These are phyloP conservation scores for Coenonympha glycerion DNA, from an alignment of 2,888 invertebrate species.

Conservation along the genomic window DNA sequence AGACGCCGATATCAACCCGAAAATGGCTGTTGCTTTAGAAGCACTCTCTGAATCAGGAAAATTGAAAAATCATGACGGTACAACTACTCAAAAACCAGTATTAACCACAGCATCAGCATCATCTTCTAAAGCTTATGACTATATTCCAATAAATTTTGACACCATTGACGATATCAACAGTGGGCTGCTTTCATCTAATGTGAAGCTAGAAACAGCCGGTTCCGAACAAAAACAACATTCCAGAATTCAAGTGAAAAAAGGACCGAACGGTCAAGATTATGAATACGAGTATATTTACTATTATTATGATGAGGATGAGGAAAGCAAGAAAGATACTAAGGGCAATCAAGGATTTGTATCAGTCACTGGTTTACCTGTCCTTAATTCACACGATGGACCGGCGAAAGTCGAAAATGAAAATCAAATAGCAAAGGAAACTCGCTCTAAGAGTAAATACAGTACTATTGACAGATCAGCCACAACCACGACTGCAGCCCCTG, in stretches of 20 bases:
- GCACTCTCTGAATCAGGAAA: slow-evolving; percentile 71
- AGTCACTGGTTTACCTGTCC: slow-evolving; percentile 42
- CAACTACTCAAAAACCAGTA: slow-evolving; percentile 75
- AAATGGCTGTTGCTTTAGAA: slow-evolving; percentile 62
- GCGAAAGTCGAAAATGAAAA: slow-evolving; percentile 67
- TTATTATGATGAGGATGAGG: slow-evolving; percentile 90
- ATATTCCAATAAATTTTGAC: slow-evolving; percentile 69
- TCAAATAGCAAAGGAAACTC: slow-evolving; percentile 59
- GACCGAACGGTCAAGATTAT: slow-evolving; percentile 91
- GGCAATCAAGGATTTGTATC: slow-evolving; percentile 41
- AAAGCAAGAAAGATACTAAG: slow-evolving; percentile 57
- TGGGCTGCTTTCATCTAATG: slow-evolving; percentile 66
- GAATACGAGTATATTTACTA: slow-evolving; percentile 95
- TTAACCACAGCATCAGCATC: slow-evolving; percentile 70
- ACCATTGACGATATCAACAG: slow-evolving; percentile 69
- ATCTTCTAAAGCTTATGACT: slow-evolving; percentile 56
- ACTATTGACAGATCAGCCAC: slow-evolving; percentile 68
- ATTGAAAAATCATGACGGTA: slow-evolving; percentile 51
- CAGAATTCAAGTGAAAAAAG: slow-evolving; percentile 88
- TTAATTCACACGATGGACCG: slow-evolving; percentile 79
- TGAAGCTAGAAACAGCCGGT: slow-evolving; percentile 78
- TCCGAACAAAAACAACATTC: slow-evolving; percentile 82
- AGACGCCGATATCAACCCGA: slow-evolving; percentile 61
- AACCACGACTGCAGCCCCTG: slow-evolving; percentile 70
- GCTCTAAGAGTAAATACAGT: slow-evolving; percentile 74